Conservation (phyloP, 2,797 vertebrate species). For the Fringilla coelebs region DNA sequence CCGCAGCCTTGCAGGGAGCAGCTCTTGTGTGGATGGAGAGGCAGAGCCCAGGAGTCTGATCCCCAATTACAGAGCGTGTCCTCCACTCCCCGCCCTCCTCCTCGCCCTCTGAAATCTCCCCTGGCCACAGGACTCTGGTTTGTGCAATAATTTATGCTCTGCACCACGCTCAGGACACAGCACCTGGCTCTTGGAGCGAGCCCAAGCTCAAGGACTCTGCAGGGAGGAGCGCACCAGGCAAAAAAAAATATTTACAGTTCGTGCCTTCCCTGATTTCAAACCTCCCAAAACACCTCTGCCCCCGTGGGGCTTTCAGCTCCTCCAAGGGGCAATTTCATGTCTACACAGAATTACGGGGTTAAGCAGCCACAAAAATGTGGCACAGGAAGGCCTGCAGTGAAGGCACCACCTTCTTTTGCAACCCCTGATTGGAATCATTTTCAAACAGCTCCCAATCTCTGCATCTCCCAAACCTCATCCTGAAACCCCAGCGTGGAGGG, state of each 20-base stretch:
- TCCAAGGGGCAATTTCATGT: neutral
- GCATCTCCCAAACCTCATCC: neutral
- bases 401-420: neutral
- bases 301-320: neutral
- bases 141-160: neutral
- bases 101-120: neutral
- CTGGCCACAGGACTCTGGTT: neutral
- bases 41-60: constrained; percentile 8
- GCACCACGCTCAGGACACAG: neutral
- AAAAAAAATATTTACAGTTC: neutral
- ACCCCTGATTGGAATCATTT: neutral
- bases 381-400: neutral
- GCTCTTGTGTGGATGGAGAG: neutral
- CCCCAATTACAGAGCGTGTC: constrained; percentile 27
- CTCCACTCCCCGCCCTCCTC: neutral
- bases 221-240: neutral
- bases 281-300: neutral
- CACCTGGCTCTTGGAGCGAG: fast-evolving
- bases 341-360: neutral
- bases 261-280: fast-evolving
- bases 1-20: neutral
- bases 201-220: neutral
- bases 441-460: neutral
- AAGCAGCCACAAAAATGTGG: constrained; percentile 9
- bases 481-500: neutral